Evolutionary conservation across 1,140 invertebrate genomes (phyloP), one percentile per base, ranked within the genome.

Genomic region (Drosophila obscura): DNA sequence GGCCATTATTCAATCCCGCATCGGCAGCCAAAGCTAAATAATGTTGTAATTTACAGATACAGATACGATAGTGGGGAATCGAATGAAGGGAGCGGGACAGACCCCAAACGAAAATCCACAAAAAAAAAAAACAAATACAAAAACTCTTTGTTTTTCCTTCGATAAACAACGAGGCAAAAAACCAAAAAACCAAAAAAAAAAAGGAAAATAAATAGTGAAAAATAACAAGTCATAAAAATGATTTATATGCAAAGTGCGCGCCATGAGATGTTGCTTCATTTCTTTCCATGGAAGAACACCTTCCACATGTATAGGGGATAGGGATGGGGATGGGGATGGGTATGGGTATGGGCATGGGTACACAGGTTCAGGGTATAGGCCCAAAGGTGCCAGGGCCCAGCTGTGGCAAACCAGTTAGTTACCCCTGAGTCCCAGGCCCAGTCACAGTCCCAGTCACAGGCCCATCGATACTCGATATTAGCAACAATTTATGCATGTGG

Each of bases 181-280:
- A n/a, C n/a, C 44, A 41, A 75, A 77, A 65, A 75, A n/a, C n/a
- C n/a, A 58, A 73, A 69, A 58, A 50, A 50, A 44, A 78, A 77
- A 62, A 78, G 65, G 19, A 74, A 85, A 85, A 82, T 81, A 85
- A 85, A 85, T 87, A 87, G 82, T 85, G 83, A 87, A 82, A 85
- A 85, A 85, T 85, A 87, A 85, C 82, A 79, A 85, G 82, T 85
- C 82, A 85, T 87, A 85, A 85, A 87, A 85, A 87, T 85, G 82
- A 85, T 85, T 85, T 85, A 85, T 85, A 85, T 85, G 82, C 82
- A 85, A 85, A 85, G 82, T 85, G 82, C 81, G 82, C 74, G 62
- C 73, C 68, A 52, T 53, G 55, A 77, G 73, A 49, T 63, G 49
- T 69, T 73, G 65, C 51, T 48, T 44, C 46, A 56, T 52, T 24